Evolutionary conservation across 2,113 vertebrate species (phyloP).

Genomic region (Eulacestoma nigropectus): DNA sequence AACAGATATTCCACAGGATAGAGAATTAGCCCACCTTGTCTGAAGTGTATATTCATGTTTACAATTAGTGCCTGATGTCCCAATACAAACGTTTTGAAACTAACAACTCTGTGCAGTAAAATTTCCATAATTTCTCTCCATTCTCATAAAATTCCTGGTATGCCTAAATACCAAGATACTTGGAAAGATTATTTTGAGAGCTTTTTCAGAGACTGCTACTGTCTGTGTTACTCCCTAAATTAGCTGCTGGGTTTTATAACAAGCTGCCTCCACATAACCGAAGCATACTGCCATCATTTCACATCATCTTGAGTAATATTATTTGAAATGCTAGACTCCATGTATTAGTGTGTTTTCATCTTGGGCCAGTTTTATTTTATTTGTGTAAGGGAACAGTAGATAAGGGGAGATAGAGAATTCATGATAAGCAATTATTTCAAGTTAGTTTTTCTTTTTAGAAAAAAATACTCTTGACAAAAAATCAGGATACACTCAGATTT

Average conservation of each 20-base stretch:
- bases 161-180: not conserved
- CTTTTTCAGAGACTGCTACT: not conserved
- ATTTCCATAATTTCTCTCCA: not conserved
- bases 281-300: not conserved
- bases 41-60: not conserved
- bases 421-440: not conserved
- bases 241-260: not conserved
- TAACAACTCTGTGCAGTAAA: not conserved
- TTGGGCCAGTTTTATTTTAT: not conserved
- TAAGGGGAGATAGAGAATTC: not conserved
- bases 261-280: not conserved
- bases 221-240: not conserved
- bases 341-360: not conserved
- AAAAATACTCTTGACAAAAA: not conserved
- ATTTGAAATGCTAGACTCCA: not conserved
- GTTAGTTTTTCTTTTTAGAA: not conserved
- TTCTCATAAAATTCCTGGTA: not conserved
- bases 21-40: not conserved
- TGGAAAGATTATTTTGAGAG: not conserved
- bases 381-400: not conserved
- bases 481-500: not conserved
- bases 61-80: not conserved
- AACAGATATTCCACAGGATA: not conserved
- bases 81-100: not conserved
- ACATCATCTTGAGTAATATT: not conserved